A percentile compares a stretch with the other conserved stretches of the same genome.
phyloP scores from a whole-genome alignment of 2,113 vertebrate genomes.

The Epinephelus moara region DNA sequence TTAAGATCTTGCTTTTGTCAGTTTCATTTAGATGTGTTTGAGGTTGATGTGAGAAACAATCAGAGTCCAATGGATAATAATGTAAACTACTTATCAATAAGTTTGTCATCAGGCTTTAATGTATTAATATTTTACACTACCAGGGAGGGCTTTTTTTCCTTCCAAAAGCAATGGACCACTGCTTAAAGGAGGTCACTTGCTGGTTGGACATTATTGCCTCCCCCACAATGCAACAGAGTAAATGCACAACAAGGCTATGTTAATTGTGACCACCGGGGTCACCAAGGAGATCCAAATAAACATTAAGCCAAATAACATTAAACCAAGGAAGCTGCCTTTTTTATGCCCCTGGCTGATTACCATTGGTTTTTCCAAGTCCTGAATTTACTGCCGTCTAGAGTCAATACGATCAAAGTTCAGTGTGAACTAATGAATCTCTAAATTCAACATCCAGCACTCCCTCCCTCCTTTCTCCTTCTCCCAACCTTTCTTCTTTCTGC shows the following conservation, averaged over 20 bases:
- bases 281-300: constrained; percentile 11
- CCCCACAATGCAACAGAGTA: not conserved
- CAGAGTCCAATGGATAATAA: not conserved
- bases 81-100: not conserved
- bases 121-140: not conserved
- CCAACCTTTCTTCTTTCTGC: constrained; percentile 9
- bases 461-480: constrained; percentile 29
- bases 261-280: not conserved
- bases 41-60: not conserved
- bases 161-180: not conserved
- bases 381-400: constrained; percentile 54
- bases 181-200: not conserved
- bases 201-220: not conserved
- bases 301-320: constrained; percentile 15
- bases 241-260: not conserved
- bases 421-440: constrained; percentile 42
- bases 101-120: not conserved
- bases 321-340: constrained; percentile 1
- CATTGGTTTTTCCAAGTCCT: not conserved
- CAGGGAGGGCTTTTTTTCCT: not conserved
- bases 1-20: not conserved
- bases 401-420: constrained; percentile 70
- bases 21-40: not conserved
- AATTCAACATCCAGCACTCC: constrained; percentile 30
- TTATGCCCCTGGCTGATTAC: constrained; percentile 19